Percentiles rank a stretch among this genome's conserved stretches.
Evolutionary conservation across 2,888 invertebrate species (phyloP).

Genomic region (Drymonia ruficornis): DNA sequence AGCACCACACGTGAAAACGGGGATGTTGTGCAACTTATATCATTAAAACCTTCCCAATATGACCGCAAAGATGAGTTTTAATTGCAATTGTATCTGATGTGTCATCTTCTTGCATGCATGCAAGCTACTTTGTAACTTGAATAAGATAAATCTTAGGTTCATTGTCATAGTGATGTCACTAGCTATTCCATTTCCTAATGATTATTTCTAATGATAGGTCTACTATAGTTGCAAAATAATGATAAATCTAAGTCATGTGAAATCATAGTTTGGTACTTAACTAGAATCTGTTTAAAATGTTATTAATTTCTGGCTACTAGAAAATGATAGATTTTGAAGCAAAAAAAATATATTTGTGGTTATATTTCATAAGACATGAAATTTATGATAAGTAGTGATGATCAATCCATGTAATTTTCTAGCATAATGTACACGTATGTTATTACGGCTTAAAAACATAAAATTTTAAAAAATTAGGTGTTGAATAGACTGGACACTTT

Average conservation of each 20-base stretch:
- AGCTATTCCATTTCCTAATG: too few relatives aligned
- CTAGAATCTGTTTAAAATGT: not conserved
- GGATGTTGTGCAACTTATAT: conserved; percentile 20
- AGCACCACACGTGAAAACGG: conserved; percentile 19
- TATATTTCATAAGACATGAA: too few relatives aligned
- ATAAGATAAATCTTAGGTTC: too few relatives aligned
- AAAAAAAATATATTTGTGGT: not conserved
- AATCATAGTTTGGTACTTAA: not conserved
- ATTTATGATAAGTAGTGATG: too few relatives aligned
- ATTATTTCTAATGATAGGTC: not conserved
- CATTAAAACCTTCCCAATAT: not conserved
- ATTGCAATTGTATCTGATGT: not conserved
- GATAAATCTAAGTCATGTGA: not conserved
- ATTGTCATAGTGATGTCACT: too few relatives aligned
- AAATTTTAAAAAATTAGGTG: too few relatives aligned
- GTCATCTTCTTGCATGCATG: not conserved
- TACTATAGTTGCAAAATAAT: conserved; percentile 11
- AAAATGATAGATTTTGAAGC: not conserved
- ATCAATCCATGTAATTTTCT: too few relatives aligned
- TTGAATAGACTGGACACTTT: too few relatives aligned
- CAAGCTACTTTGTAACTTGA: not conserved
- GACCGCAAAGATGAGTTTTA: too few relatives aligned
- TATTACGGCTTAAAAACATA: too few relatives aligned
- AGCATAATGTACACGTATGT: too few relatives aligned
- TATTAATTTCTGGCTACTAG: not conserved